Percentiles rank a stretch among this genome's conserved stretches.
Conservation (phyloP, 2,113 vertebrate species). For the Pardalotus punctatus region DNA sequence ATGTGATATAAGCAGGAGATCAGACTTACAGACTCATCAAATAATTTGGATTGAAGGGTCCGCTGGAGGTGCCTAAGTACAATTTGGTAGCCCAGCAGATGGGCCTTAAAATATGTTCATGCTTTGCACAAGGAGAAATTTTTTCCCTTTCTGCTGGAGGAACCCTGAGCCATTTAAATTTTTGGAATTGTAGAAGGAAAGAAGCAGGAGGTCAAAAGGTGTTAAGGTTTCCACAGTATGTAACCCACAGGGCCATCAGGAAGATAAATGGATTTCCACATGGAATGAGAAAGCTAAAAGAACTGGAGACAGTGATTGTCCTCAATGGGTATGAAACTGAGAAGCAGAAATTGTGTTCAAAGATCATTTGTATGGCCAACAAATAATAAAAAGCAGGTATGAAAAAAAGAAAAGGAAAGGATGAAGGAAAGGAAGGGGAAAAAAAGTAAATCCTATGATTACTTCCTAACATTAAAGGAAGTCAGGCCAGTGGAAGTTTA, state of each 20-base stretch:
- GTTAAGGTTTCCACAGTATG: background rate
- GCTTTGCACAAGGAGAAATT: background rate
- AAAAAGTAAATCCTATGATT: background rate
- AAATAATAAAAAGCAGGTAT: background rate
- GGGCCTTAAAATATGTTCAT: background rate
- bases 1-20: background rate
- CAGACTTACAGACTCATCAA: background rate
- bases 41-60: background rate
- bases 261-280: background rate
- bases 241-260: background rate
- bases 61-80: background rate
- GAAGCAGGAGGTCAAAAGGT: background rate
- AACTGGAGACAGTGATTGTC: background rate
- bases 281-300: background rate
- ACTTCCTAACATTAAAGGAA: background rate
- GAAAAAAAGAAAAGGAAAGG: background rate
- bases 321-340: background rate
- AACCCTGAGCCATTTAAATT: background rate
- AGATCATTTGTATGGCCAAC: background rate
- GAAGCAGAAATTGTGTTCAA: background rate
- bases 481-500: background rate
- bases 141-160: background rate
- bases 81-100: background rate
- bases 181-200: background rate
- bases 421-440: background rate